Conservation (phyloP, 30 jellyfish, hydroid and myxozoan species). For the Clytia hemisphaerica region DNA sequence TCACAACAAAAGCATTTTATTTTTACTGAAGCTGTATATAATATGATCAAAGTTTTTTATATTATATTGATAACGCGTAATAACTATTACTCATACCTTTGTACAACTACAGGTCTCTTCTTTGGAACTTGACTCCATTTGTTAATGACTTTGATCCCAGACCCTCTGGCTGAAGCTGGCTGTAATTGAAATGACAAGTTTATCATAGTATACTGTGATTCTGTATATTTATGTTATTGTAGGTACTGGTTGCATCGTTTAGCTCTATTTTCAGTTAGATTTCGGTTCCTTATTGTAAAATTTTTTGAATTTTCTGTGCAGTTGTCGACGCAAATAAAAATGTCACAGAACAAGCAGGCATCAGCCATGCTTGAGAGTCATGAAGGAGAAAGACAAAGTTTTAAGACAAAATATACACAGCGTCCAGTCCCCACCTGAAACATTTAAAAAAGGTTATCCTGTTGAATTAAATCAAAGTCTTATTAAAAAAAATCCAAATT, state of each 20-base stretch:
- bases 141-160: conserved; percentile 37
- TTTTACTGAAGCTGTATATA: no score
- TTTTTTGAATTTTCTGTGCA: no score
- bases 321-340: no score
- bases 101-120: conserved; percentile 36
- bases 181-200: conserved; percentile 1
- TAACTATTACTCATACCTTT: conserved; percentile 9
- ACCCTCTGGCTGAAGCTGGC: conserved; percentile 64
- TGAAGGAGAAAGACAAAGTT: no score
- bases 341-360: no score
- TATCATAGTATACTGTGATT: not conserved
- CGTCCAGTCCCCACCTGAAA: not conserved
- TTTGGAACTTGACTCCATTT: conserved; percentile 51
- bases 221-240: not conserved
- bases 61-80: not conserved
- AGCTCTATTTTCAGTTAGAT: no score
- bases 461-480: not conserved
- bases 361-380: no score
- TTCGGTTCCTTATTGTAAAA: no score
- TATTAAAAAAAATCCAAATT: not conserved
- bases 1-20: no score
- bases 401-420: no score
- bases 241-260: no score
- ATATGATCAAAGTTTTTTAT: no score
- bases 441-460: not conserved